Evolutionary conservation across 1,140 invertebrate species (phyloP).

Genomic region (Bombus affinis): DNA sequence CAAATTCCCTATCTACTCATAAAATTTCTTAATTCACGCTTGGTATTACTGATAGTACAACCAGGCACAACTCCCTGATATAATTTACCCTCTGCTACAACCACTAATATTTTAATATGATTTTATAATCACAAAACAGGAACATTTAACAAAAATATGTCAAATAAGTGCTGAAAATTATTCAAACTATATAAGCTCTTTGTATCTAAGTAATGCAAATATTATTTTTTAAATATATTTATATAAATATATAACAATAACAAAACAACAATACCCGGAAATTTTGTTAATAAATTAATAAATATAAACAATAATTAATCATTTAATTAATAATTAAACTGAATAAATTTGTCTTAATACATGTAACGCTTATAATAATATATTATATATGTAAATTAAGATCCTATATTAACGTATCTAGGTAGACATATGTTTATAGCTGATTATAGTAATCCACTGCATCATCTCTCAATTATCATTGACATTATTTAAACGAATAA

Average conservation of each 20-base stretch:
- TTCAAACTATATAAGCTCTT: background rate
- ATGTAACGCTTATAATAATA: background rate
- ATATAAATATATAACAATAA: background rate
- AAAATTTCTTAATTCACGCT: background rate
- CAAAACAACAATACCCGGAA: background rate
- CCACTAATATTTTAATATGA: background rate
- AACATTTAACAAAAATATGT: background rate
- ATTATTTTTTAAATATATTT: background rate
- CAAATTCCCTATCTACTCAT: background rate
- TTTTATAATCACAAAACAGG: background rate
- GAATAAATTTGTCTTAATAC: background rate
- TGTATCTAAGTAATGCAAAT: background rate
- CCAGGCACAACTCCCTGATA: background rate
- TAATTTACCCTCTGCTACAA: too few relatives aligned
- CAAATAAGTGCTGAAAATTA: background rate
- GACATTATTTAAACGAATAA: background rate
- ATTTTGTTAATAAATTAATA: background rate
- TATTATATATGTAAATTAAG: background rate
- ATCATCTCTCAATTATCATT: background rate
- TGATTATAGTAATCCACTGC: background rate
- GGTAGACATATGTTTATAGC: background rate
- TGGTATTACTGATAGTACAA: constrained; percentile 10
- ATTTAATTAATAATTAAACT: background rate
- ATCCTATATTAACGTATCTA: background rate
- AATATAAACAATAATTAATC: background rate